A percentile compares a stretch with the other conserved stretches of the same genome.
phyloP scores from a whole-genome alignment of 2,797 vertebrate species.

The Myioborus melanocephalus region DNA sequence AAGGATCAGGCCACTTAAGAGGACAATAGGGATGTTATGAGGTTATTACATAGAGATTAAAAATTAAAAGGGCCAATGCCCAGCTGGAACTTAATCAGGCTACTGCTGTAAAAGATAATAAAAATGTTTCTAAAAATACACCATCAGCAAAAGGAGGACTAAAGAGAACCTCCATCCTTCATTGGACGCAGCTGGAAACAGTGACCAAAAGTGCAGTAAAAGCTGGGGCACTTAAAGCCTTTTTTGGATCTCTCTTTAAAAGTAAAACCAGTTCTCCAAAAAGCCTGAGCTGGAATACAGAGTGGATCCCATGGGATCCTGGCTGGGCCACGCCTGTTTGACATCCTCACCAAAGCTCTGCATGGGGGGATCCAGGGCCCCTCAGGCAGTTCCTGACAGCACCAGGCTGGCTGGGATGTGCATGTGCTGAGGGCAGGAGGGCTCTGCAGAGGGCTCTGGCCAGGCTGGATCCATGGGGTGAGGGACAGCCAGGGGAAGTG shows the following conservation, averaged over 20 bases:
- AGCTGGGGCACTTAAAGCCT: not conserved
- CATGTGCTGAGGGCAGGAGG: not conserved
- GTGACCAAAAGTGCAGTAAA: not conserved
- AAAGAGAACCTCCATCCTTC: not conserved
- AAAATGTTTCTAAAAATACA: not conserved
- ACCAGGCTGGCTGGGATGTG: not conserved
- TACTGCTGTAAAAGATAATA: not conserved
- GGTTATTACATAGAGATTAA: not conserved
- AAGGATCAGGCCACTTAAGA: not conserved
- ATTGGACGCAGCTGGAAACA: not conserved
- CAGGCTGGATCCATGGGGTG: not conserved
- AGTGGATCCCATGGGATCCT: not conserved
- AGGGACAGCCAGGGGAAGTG: not conserved
- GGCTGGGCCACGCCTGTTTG: no score
- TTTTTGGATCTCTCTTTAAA: not conserved
- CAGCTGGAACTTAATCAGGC: not conserved
- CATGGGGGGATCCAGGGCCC: accelerated
- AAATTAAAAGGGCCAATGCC: not conserved
- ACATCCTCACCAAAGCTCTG: not conserved
- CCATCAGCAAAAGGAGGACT: not conserved
- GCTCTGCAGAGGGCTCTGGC: not conserved
- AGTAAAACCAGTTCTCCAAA: not conserved
- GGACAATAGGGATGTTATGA: not conserved
- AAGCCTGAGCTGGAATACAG: not conserved
- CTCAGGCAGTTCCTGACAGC: not conserved